Percentiles rank a stretch among this genome's conserved stretches.
These are phyloP conservation scores for Nyctalus aviator DNA, from an alignment of 2,797 vertebrate genomes.

Conservation along the genomic window DNA sequence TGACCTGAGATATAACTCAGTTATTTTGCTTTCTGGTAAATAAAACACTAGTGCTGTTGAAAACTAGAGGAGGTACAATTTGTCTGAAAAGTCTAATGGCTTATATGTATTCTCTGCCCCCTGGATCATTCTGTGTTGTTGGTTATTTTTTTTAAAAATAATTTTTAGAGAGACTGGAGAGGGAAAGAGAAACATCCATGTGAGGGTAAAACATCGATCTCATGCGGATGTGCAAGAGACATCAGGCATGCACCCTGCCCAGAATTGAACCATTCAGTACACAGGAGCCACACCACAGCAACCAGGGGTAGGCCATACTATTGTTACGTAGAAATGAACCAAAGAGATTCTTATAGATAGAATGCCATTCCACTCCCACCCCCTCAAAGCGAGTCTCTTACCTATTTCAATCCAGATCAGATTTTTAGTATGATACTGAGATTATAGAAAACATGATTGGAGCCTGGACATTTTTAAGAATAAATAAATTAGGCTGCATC, in stretches of 20 bases:
- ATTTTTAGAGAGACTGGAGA: neutral
- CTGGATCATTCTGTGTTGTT: neutral
- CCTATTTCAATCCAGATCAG: slow-evolving; percentile 2
- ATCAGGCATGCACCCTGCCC: neutral
- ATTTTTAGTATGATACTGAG: neutral
- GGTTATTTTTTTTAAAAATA: neutral
- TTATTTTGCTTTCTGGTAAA: slow-evolving; percentile 18
- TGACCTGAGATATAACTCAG: slow-evolving; percentile 27
- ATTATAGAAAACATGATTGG: slow-evolving; percentile 9
- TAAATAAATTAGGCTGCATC: neutral
- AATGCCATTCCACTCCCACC: neutral
- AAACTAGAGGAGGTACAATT: slow-evolving; percentile 5
- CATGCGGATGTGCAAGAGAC: neutral
- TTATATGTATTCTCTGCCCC: neutral
- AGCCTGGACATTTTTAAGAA: neutral
- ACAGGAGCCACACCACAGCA: neutral
- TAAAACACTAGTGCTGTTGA: neutral
- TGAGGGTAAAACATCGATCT: neutral
- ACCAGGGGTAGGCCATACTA: neutral
- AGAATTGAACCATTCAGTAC: neutral
- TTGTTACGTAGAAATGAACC: slow-evolving; percentile 5
- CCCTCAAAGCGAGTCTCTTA: neutral
- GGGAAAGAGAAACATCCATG: neutral
- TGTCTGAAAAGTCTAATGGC: neutral
- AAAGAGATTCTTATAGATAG: slow-evolving; percentile 2